These are phyloP conservation scores for Allophyes oxyacanthae DNA, from an alignment of 2,888 invertebrate genomes.

Conservation along the genomic window DNA sequence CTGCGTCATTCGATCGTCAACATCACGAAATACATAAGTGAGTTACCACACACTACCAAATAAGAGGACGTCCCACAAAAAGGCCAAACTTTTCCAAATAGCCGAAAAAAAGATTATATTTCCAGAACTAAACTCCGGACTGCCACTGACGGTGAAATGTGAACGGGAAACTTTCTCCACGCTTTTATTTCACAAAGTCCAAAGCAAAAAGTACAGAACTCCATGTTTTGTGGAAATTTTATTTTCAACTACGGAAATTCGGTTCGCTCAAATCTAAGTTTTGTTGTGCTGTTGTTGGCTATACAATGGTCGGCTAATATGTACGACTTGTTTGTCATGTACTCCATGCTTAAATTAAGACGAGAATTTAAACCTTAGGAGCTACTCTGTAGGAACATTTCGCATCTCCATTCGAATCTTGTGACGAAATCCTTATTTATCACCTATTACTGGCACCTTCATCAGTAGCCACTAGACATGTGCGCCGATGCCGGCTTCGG, in stretches of 20 bases:
- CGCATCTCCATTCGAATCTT: too few relatives aligned
- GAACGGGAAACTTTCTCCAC: constrained; percentile 49
- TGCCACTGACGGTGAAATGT: constrained; percentile 52
- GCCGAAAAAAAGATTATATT: constrained; percentile 42
- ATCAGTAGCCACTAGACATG: too few relatives aligned
- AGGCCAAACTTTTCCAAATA: constrained; percentile 28
- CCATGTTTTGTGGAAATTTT: constrained; percentile 41
- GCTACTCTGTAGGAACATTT: too few relatives aligned
- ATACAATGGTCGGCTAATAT: constrained; percentile 7
- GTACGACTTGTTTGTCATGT: background rate
- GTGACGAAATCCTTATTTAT: too few relatives aligned
- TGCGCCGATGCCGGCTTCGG: too few relatives aligned
- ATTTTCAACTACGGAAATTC: constrained; percentile 44
- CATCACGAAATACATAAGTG: constrained; percentile 6
- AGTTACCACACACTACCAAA: constrained; percentile 19
- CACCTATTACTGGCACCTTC: too few relatives aligned
- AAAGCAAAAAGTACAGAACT: constrained; percentile 44
- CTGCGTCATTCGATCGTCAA: constrained; percentile 4
- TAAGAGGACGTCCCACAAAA: constrained; percentile 14
- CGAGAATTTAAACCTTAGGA: too few relatives aligned
- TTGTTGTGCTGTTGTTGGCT: constrained; percentile 18
- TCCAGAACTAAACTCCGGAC: constrained; percentile 40
- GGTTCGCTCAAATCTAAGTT: constrained; percentile 36
- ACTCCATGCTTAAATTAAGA: background rate
- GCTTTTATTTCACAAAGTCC: constrained; percentile 49